These are phyloP conservation scores for Hedychridium roseum DNA, from an alignment of 2,888 invertebrate genomes.

Conservation along the genomic window DNA sequence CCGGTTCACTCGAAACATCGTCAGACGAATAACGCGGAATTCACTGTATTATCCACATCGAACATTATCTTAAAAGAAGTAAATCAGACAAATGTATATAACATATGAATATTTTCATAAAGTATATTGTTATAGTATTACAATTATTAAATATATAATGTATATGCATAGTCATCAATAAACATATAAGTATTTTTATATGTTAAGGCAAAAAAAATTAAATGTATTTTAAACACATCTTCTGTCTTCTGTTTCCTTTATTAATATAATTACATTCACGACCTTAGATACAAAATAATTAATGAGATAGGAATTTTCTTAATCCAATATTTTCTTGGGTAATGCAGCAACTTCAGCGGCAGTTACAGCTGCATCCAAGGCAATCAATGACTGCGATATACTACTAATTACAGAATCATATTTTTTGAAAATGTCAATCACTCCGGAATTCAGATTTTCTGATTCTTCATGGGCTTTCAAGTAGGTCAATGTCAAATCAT, in stretches of 20 bases:
- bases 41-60: too few relatives aligned
- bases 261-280: constrained; percentile 11
- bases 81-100: constrained; percentile 49
- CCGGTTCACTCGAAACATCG: too few relatives aligned
- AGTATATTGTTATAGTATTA: constrained; percentile 51
- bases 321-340: constrained; percentile 55
- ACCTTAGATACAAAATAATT: constrained; percentile 12
- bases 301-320: constrained; percentile 14
- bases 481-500: constrained; percentile 60
- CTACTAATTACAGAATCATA: constrained; percentile 65
- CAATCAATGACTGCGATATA: constrained; percentile 64
- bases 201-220: constrained; percentile 50
- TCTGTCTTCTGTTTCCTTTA: constrained; percentile 4
- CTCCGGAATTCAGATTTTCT: constrained; percentile 57
- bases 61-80: too few relatives aligned
- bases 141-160: constrained; percentile 48
- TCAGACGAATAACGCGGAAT: too few relatives aligned
- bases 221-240: constrained; percentile 22
- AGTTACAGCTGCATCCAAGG: constrained; percentile 62
- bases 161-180: constrained; percentile 53
- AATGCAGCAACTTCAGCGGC: constrained; percentile 62
- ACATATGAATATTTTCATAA: constrained; percentile 50
- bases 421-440: constrained; percentile 61
- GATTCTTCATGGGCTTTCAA: constrained; percentile 61
- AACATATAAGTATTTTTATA: constrained; percentile 58